Evolutionary conservation across 2,797 vertebrate genomes (phyloP).

Genomic region (Siniperca scherzeri): DNA sequence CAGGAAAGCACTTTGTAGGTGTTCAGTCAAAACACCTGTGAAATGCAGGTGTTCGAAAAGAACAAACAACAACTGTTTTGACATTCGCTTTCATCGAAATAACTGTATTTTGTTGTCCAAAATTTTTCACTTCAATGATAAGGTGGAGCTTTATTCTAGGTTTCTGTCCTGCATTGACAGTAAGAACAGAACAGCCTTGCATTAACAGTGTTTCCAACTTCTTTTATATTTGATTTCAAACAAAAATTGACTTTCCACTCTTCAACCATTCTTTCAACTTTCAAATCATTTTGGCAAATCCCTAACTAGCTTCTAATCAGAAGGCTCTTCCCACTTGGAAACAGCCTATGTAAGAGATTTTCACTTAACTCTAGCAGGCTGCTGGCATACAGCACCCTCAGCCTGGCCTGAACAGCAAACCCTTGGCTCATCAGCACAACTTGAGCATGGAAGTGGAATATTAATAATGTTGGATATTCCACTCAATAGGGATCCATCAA

Average conservation of each 20-base stretch:
- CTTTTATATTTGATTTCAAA: slow-evolving; percentile 43
- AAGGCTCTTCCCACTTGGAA: slow-evolving; percentile 69
- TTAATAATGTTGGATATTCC: slow-evolving; percentile 52
- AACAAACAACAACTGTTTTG: slow-evolving; percentile 6
- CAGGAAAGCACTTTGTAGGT: background rate
- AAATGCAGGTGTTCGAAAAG: slow-evolving; percentile 1
- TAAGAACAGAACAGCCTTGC: background rate
- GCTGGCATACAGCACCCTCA: slow-evolving; percentile 53
- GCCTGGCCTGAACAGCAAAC: slow-evolving; percentile 56
- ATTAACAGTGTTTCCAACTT: slow-evolving; percentile 16
- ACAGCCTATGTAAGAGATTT: slow-evolving; percentile 48
- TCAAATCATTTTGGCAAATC: slow-evolving; percentile 59
- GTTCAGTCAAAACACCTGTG: slow-evolving; percentile 5
- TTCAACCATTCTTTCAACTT: slow-evolving; percentile 48
- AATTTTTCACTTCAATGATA: slow-evolving; percentile 4
- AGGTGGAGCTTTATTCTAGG: slow-evolving; percentile 12
- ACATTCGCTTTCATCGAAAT: background rate
- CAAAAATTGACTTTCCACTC: slow-evolving; percentile 10
- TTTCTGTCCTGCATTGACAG: background rate
- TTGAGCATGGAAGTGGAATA: slow-evolving; percentile 46
- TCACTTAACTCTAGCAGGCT: slow-evolving; percentile 51
- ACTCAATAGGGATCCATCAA: slow-evolving; percentile 39
- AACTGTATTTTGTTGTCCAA: slow-evolving; percentile 3
- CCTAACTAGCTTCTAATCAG: slow-evolving; percentile 56
- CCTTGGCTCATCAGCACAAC: slow-evolving; percentile 57